Base-by-base conservation (phyloP, 2,797 vertebrate species). In the Sphenopsis melanotis region DNA sequence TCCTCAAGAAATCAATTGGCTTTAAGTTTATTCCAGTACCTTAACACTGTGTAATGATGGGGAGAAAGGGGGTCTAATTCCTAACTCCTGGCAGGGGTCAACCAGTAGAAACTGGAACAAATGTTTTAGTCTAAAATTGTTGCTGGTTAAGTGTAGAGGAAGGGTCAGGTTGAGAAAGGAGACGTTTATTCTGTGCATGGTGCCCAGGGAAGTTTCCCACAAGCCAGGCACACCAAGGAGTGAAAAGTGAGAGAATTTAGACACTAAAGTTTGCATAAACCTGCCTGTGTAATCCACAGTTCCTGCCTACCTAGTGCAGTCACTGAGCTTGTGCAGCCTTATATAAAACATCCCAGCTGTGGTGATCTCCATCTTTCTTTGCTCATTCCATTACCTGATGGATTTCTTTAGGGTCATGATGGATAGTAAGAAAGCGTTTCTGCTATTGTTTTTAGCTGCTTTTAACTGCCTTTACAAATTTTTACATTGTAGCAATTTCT, bases 121-220 rank as follows among this genome's bases (percentile, higher is more conserved):
- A 15, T 8, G 3, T 36, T 61, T 56, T n/a, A 21, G 24, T 15
- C 79, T 46, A 37, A 44, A 44, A 63, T 37, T 50, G 50, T 63
- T 77, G 56, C 79, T 1, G 10, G 6, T 39, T 30, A 50, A 56
- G 32, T 8, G 0, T 5, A 3, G 29, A 50, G 1, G 3, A n/a
- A 44, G 56, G 29, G 32, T 76, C 36, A 21, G 32, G 42, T 55
- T 69, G 42, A 69, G 36, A 61, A 75, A 63, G 36, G 64, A 83
- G 49, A 70, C 6, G 8, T 56, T 76, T 63, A 22, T 76, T 89
- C 79, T 63, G 14, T 56, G 24, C 29, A 2, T 32, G 14, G 14
- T 76, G 23, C n/a, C 0, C 1, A 16, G 17, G 29, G 23, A 76
- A 26, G 37, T 57, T 89, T 69, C 37, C 56, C 37, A 39, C 37